These are phyloP conservation scores for Dendroctonus valens DNA, from an alignment of 1,140 invertebrate species.

Conservation along the genomic window DNA sequence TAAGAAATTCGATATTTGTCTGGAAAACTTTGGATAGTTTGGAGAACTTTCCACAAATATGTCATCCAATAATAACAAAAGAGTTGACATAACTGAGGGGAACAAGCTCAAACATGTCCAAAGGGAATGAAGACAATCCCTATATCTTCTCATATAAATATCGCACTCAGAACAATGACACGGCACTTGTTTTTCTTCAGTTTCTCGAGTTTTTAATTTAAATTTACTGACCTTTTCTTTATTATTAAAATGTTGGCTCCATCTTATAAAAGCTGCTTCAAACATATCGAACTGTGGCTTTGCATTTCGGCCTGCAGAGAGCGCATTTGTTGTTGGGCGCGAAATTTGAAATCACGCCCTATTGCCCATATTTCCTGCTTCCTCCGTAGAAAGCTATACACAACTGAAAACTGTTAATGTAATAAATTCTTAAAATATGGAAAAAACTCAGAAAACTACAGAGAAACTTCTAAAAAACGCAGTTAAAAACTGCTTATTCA, in stretches of 20 bases:
- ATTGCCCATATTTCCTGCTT: neutral
- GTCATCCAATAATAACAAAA: no score
- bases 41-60: no score
- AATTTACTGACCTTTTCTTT: slow-evolving; percentile 50
- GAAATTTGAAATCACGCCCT: slow-evolving; percentile 15
- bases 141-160: neutral
- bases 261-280: slow-evolving; percentile 46
- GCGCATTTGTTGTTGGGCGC: slow-evolving; percentile 11
- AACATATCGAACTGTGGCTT: slow-evolving; percentile 43
- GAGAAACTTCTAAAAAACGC: neutral
- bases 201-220: slow-evolving; percentile 45
- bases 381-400: neutral
- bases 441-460: neutral
- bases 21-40: no score
- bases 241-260: slow-evolving; percentile 51
- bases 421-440: neutral
- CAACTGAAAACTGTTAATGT: neutral
- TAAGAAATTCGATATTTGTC: no score
- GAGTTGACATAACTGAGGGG: neutral
- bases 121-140: neutral
- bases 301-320: slow-evolving; percentile 9
- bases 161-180: neutral
- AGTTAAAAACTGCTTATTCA: neutral
- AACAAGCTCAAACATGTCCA: neutral
- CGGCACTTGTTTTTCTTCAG: neutral